Conservation (phyloP, 2,113 vertebrate species). For the Rhodinocichla rosea region DNA sequence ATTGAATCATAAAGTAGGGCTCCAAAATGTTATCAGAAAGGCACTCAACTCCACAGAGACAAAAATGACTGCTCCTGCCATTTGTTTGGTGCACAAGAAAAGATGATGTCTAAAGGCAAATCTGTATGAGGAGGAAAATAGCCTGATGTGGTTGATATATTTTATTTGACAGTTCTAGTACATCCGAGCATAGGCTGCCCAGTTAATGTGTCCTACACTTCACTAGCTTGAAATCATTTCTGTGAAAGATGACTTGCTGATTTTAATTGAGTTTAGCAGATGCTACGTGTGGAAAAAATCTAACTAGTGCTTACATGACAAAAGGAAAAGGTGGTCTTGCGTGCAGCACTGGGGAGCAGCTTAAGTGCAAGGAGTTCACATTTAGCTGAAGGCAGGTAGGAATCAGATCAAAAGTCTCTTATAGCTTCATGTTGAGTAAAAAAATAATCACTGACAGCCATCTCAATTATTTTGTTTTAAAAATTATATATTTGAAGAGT, state of each 20-base stretch:
- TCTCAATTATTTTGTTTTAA: not conserved
- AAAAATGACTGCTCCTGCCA: not conserved
- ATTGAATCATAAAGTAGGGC: not conserved
- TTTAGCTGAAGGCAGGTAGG: not conserved
- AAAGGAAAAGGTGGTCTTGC: slow-evolving; percentile 41
- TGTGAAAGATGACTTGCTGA: slow-evolving; percentile 62
- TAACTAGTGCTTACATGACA: slow-evolving; percentile 47
- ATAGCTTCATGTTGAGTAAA: not conserved
- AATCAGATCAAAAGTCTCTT: not conserved
- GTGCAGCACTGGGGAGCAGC: not conserved
- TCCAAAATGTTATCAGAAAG: not conserved
- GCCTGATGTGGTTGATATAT: slow-evolving; percentile 51
- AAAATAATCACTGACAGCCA: not conserved
- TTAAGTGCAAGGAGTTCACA: not conserved
- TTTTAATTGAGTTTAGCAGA: slow-evolving; percentile 57
- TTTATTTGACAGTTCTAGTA: slow-evolving; percentile 63
- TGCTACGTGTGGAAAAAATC: slow-evolving; percentile 53
- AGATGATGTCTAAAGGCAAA: slow-evolving; percentile 56
- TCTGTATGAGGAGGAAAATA: slow-evolving; percentile 22
- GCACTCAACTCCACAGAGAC: not conserved
- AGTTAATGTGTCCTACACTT: slow-evolving; percentile 65
- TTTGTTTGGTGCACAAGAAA: slow-evolving; percentile 16
- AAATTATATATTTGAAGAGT: not conserved
- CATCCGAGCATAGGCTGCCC: slow-evolving; percentile 37
- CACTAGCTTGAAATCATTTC: slow-evolving; percentile 71